A percentile compares a stretch with the other conserved stretches of the same genome.
Evolutionary conservation across 2,888 invertebrate genomes (phyloP).

Genomic region (Eristalinus sepulchralis): DNA sequence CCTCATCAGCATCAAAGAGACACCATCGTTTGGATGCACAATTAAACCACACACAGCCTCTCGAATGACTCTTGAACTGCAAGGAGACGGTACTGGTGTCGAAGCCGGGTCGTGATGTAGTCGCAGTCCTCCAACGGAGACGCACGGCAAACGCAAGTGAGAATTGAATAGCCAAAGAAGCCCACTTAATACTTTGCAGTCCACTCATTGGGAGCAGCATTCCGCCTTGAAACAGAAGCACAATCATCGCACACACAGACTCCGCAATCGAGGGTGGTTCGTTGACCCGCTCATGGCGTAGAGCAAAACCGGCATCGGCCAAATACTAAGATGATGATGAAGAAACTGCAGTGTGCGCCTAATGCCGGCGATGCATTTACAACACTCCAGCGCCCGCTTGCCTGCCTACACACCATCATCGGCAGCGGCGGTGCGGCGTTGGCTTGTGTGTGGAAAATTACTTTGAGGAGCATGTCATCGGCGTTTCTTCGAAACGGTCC

Average conservation of each 20-base stretch:
- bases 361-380: conserved; percentile 45
- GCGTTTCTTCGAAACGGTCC: conserved; percentile 49
- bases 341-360: conserved; percentile 43
- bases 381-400: background rate
- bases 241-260: conserved; percentile 1
- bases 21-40: conserved; percentile 33
- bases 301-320: conserved; percentile 44
- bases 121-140: conserved; percentile 51
- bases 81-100: background rate
- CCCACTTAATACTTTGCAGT: conserved; percentile 56
- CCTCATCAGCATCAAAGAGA: conserved; percentile 33
- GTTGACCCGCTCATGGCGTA: conserved; percentile 59
- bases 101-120: background rate
- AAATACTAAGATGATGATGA: conserved; percentile 41
- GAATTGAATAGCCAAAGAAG: conserved; percentile 53
- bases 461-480: conserved; percentile 55
- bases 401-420: background rate
- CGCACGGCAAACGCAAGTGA: conserved; percentile 48
- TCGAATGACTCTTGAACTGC: conserved; percentile 40
- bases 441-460: conserved; percentile 62
- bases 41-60: conserved; percentile 32
- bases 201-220: conserved; percentile 56
- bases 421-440: conserved; percentile 17
- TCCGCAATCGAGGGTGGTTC: conserved; percentile 55
- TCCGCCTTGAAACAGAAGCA: conserved; percentile 34